Base-by-base conservation (phyloP, 2,797 vertebrate species). In the Megalops cyprinoides region DNA sequence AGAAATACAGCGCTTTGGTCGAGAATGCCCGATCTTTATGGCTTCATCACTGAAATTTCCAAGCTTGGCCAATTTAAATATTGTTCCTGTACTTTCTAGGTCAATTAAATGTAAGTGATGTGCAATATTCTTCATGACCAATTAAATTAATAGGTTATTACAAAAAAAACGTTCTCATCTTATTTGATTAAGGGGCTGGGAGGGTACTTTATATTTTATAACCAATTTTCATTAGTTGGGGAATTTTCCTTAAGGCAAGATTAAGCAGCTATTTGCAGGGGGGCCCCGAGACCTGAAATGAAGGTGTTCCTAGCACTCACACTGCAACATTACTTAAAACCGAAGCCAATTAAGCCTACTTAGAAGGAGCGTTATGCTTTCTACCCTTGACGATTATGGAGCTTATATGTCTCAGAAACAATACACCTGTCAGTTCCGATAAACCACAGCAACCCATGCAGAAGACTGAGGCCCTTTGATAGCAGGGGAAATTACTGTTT, bases 81-180 rank as follows among this genome's bases (percentile, higher is more conserved):
- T 96, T 94, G 95, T 96, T 96, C 95, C 95, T 96, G 90, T 96
- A 95, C 93, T 98, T 99, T 98, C 96, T 98, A 96, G 97, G 96
- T 98, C 97, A 98, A 97, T 98, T 97, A 98, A 97, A 97, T 96
- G 96, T 97, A 97, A 98, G 95, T 94, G 95, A 97, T 96, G 95
- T 97, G 96, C 96, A 97, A 96, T 97, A 97, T 98, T 96, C 96
- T 97, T 98, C 95, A 93, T 95, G 95, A 97, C 96, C 98, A 98
- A 98, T 99, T 98, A 97, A 97, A 99, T 98, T 96, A 98, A 98
- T 98, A 98, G 97, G 96, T 97, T 98, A 98, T 98, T 97, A 96
- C 91, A 18, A 83, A 79, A 34, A 93, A 94, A 91, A 91, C 93
- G 94, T 93, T 94, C 94, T 96, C 94, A 95, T 96, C 96, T 96